Base-by-base conservation (phyloP, 2,113 vertebrate species). In the Panthera uncia region DNA sequence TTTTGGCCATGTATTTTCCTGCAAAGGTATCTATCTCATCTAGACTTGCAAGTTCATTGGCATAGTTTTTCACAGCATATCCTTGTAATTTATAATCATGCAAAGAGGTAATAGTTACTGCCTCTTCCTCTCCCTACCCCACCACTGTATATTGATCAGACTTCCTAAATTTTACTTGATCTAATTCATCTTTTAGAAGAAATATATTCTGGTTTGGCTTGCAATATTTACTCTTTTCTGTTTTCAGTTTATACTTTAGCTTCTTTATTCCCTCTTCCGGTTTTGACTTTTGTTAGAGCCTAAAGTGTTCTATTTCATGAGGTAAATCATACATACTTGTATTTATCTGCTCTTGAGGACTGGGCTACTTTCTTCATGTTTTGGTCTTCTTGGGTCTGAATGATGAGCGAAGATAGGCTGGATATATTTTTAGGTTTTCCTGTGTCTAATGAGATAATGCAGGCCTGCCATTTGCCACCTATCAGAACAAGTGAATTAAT, bases 171-270 rank as follows among this genome's bases (percentile, higher is more conserved):
- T 92, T 91, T 88, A 76, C 8, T 92, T 95, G 69, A 38, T 76
- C 27, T 48, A 65, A 45, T 57, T 87, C 3, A 57, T 95, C 69
- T 95, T 92, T 81, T 80, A 84, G 73, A 87, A 94, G 38, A 97
- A 97, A 86, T 82, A 87, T 38, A 52, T 73, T 92, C 95, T 31
- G 41, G 4, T 65, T 93, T 95, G 84, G 7, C 52, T 87, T 63
- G 52, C 86, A 86, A 78, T 55, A 81, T 79, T 73, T 68, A 36
- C 5, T 66, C 45, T 52, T 48, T 69, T 25, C 29, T 63, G 7
- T 96, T 96, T 96, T 84, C 3, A 82, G 9, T 71, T 36, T 93
- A 27, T 92, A 13, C 45, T 84, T 91, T 74, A 31, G 29, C 52
- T 38, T 78, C 78, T 52, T 50, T 55, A 61, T 55, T 41, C 18